Conservation (phyloP, 2,113 vertebrate genomes). For the Pituophis catenifer region DNA sequence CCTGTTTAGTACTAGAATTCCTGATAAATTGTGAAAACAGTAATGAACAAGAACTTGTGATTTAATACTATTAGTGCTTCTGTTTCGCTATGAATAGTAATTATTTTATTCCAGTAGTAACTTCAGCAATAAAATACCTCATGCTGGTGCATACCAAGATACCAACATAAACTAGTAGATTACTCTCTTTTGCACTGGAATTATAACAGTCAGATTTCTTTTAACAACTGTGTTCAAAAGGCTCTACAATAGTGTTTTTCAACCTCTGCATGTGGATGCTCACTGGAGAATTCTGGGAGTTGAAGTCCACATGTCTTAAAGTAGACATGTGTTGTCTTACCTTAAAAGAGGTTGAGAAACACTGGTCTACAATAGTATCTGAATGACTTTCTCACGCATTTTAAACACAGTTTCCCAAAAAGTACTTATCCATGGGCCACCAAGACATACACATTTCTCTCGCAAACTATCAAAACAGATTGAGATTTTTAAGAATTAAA, state of each 20-base stretch:
- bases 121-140: neutral
- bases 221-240: neutral
- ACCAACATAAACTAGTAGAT: neutral
- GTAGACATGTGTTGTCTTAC: neutral
- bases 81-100: neutral
- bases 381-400: neutral
- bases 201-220: neutral
- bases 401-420: neutral
- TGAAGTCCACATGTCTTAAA: neutral
- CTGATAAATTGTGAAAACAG: neutral
- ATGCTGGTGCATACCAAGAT: neutral
- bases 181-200: neutral
- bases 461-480: neutral
- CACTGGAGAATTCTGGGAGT: neutral
- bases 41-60: neutral
- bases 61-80: neutral
- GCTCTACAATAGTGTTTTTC: neutral
- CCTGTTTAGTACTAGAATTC: neutral
- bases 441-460: neutral
- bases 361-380: neutral
- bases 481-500: neutral
- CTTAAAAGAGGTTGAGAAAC: neutral
- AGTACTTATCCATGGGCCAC: neutral
- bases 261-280: neutral
- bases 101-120: neutral